These are phyloP conservation scores for Cyprinodon tularosa DNA, from an alignment of 2,113 vertebrate species.

Conservation along the genomic window DNA sequence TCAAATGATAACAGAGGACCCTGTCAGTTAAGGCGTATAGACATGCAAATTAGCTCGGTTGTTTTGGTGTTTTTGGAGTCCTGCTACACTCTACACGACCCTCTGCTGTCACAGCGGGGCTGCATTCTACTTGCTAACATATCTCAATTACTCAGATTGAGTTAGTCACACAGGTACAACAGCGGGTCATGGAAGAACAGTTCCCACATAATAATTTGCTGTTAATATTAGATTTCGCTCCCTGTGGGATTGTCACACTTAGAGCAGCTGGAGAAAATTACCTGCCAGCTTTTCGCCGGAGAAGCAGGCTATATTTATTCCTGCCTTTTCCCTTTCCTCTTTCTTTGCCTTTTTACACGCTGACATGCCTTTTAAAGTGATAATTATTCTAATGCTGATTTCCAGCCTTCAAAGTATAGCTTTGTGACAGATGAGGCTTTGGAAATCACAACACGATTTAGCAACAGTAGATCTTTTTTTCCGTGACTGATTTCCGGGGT, in stretches of 20 bases:
- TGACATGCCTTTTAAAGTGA: constrained; percentile 77
- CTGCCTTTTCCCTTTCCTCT: constrained; percentile 32
- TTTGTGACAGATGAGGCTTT: constrained; percentile 65
- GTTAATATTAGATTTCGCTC: constrained; percentile 81
- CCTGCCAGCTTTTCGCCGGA: constrained; percentile 76
- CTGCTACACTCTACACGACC: constrained; percentile 70
- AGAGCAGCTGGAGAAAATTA: constrained; percentile 78
- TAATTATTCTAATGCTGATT: constrained; percentile 71
- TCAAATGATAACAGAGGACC: constrained; percentile 29
- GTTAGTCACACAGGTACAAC: constrained; percentile 75
- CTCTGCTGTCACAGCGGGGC: constrained; percentile 65
- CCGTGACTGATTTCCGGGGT: constrained; percentile 54
- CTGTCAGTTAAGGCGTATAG: constrained; percentile 60
- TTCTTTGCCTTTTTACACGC: constrained; percentile 44
- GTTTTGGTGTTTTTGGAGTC: constrained; percentile 53
- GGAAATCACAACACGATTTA: constrained; percentile 63
- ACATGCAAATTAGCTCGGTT: constrained; percentile 55
- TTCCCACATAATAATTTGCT: constrained; percentile 81
- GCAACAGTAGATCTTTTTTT: constrained; percentile 46
- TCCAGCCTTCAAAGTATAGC: constrained; percentile 62
- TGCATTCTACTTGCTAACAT: constrained; percentile 54
- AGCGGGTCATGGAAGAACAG: constrained; percentile 72
- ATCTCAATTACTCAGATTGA: constrained; percentile 74
- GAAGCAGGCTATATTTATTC: constrained; percentile 80
- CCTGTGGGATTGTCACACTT: constrained; percentile 76